Evolutionary conservation across 2,888 invertebrate genomes (phyloP), one percentile per base, ranked within the genome.

Genomic region (Agrilus biguttatus): DNA sequence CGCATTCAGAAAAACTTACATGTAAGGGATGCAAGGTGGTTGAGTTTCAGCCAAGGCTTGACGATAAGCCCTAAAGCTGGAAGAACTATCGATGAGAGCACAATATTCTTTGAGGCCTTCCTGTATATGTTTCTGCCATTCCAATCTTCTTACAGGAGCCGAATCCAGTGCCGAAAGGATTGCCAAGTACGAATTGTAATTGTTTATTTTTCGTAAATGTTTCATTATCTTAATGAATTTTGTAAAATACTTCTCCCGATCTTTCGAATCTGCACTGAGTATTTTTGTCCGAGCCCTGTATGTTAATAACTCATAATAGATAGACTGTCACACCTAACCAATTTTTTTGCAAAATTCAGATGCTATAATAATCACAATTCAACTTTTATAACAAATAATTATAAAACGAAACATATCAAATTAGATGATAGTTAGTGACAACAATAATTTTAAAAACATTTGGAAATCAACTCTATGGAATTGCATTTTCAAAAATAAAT

Each of bases 191-290:
- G 96, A 96, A 71, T 98, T 98, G 68, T 96, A 98, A 67, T 98
- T 98, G 70, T 93, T 95, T 66, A 97, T 83, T 67, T 95, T 95
- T 47, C 96, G 76, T 50, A 98, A 72, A 62, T 93, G 89, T 70
- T 95, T 93, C 95, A 97, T 96, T 49, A 98, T 92, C 67, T 97
- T 97, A 46, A 98, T 86, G 66, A 96, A 93, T 63, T 93, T 95
- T 58, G 84, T 80, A 45, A 91, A 89, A 64, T 89, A 91, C 60
- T 85, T 86, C 66, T 98, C 97, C 32, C 97, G 77, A 57, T 97
- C 96, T 57, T 87, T 88, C n/a, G 88, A 86, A 58, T 95, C 95
- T 63, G 89, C 86, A 54, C 89, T 85, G 41, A 98, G 69, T 56
- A 98, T 95, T 61, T 88, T 76, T 3, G 96, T 92, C 43, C 97